Evolutionary conservation across 2,113 vertebrate genomes (phyloP), one percentile per base, ranked within the genome.

Genomic region (Aleadryas rufinucha): DNA sequence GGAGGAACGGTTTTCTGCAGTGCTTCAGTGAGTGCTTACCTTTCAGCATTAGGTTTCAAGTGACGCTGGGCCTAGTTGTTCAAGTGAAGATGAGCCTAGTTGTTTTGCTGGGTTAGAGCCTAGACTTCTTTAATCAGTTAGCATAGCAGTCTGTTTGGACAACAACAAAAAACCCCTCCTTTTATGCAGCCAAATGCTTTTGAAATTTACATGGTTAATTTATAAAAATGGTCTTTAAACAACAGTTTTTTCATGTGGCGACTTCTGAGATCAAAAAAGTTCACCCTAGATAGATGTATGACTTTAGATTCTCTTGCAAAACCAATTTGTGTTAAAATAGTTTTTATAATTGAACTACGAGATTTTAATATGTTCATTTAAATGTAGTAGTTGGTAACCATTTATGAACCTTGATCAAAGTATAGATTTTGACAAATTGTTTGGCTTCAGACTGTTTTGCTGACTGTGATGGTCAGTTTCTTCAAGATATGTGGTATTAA

Each of bases 1-100:
- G 11, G 10, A 17, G 8, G 6, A 13, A 20, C 1, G 4, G n/a
- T 49, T 93, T 69, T 54, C 20, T 66, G 47, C n/a, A 50, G 28
- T 56, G 20, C 31, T 72, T 65, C 21, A 57, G 1, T 41, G 24
- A 47, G 23, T 41, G 22, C 31, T 72, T 72, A n/a, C 39, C 47
- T 72, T 70, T 26, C 24, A 33, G 8, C 26, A 22, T 57, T 41
- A 64, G 18, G 14, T 41, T 89, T 74, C 41, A 35, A 30, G n/a
- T 81, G 39, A 60, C 13, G 3, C 7, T 57, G 12, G 1, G 4
- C 3, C n/a, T n/a, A n/a, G n/a, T n/a, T n/a, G n/a, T n/a, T n/a
- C n/a, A n/a, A n/a, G 2, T n/a, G 50, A 69, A n/a, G 50, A 39
- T 69, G 23, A 39, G 23, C 50, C 1, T 17, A 37, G 42, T 41